Conservation (phyloP, 2,797 vertebrate species). For the Podargus strigoides region DNA sequence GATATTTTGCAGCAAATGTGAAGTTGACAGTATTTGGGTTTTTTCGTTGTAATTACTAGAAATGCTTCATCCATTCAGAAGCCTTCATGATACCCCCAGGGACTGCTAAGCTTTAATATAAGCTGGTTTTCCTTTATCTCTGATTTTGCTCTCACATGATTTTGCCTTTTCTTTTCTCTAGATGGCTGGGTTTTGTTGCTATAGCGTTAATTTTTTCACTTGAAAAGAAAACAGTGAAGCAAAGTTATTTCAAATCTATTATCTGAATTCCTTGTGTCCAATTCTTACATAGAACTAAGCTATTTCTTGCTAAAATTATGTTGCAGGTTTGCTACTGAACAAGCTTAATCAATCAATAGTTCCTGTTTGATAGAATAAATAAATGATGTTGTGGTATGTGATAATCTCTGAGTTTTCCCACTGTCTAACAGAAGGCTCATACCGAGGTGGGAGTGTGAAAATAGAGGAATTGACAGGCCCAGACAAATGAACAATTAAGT, state of each 20-base stretch:
- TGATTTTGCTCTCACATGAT: not conserved
- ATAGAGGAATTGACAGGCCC: slow-evolving; percentile 1
- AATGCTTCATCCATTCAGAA: slow-evolving; percentile 1
- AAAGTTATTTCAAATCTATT: not conserved
- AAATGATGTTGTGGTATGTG: slow-evolving; percentile 24
- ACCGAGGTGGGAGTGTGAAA: not conserved
- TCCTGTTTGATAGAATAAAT: slow-evolving; percentile 33
- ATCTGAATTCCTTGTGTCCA: not conserved
- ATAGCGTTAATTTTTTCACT: not conserved
- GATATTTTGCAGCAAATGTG: not conserved
- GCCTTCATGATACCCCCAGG: not conserved
- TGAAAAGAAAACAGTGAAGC: not conserved
- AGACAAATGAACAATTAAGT: slow-evolving; percentile 52
- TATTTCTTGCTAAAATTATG: not conserved
- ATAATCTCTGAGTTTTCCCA: slow-evolving; percentile 9
- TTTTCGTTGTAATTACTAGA: not conserved
- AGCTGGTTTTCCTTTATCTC: not conserved
- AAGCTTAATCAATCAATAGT: slow-evolving; percentile 12
- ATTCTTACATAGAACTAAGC: not conserved
- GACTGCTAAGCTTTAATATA: not conserved
- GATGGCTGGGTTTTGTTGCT: not conserved
- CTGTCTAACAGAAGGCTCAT: not conserved
- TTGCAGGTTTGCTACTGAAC: not conserved
- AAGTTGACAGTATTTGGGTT: not conserved
- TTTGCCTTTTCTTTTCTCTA: not conserved